Evolutionary conservation across 2,888 invertebrate species (phyloP).

Genomic region (Xestoiulus laeticollis): DNA sequence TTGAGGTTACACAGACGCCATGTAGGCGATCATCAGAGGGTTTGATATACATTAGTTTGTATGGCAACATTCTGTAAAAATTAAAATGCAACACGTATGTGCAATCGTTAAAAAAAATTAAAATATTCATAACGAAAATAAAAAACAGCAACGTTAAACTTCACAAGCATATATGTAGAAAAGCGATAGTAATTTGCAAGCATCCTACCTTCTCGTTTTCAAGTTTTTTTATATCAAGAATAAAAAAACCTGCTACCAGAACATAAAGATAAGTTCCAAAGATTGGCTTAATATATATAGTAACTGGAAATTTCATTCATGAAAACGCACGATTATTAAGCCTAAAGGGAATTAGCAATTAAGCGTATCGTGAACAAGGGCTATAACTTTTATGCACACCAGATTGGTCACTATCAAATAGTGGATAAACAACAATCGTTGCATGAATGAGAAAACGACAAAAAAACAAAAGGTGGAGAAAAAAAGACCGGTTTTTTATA

Average conservation of each 20-base stretch:
- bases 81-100: too few relatives aligned
- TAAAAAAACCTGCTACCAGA: background rate
- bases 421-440: slow-evolving; percentile 1
- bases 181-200: background rate
- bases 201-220: slow-evolving; percentile 19
- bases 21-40: too few relatives aligned
- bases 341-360: background rate
- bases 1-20: too few relatives aligned
- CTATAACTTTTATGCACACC: slow-evolving; percentile 7
- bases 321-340: slow-evolving; percentile 3
- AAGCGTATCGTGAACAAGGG: slow-evolving; percentile 24
- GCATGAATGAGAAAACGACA: background rate
- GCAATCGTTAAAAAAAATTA: background rate
- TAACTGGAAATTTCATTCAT: background rate
- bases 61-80: too few relatives aligned
- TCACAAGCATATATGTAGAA: background rate
- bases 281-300: background rate
- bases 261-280: slow-evolving; percentile 24
- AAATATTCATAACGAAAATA: background rate
- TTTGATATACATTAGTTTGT: too few relatives aligned
- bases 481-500: background rate
- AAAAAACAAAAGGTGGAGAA: background rate
- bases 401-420: background rate
- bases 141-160: background rate
- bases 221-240: background rate